These are phyloP conservation scores for Brachionus sp. DNA, from an alignment of 1,140 invertebrate genomes.

Conservation along the genomic window DNA sequence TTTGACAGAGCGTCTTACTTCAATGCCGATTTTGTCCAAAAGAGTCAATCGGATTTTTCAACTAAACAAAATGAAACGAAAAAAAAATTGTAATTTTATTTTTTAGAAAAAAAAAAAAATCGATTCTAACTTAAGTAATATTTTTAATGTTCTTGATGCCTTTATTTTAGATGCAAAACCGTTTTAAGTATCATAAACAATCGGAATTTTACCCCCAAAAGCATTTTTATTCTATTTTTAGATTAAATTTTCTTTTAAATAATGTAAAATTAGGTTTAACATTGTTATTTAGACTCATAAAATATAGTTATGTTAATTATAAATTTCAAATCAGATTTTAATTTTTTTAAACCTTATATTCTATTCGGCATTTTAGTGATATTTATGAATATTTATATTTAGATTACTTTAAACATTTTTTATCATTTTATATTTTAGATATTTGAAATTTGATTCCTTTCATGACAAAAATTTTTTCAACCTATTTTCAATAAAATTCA, in stretches of 20 bases:
- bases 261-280: not conserved
- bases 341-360: not conserved
- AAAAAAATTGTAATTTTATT: not conserved
- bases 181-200: not conserved
- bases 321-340: not conserved
- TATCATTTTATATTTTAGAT: not conserved
- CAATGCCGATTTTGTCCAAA: not conserved
- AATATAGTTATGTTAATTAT: not conserved
- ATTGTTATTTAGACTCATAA: not conserved
- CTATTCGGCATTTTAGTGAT: not conserved
- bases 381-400: not conserved
- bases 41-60: not conserved
- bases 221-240: slow-evolving; percentile 4
- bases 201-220: not conserved
- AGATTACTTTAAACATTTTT: not conserved
- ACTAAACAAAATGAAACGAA: not conserved
- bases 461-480: not conserved
- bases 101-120: not conserved
- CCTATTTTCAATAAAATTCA: not conserved
- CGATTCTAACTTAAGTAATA: not conserved
- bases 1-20: not conserved
- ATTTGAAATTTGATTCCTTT: not conserved
- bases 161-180: not conserved
- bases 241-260: not conserved
- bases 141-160: not conserved